Conservation (phyloP, 2,888 invertebrate species). For the Crocallis elinguaria region DNA sequence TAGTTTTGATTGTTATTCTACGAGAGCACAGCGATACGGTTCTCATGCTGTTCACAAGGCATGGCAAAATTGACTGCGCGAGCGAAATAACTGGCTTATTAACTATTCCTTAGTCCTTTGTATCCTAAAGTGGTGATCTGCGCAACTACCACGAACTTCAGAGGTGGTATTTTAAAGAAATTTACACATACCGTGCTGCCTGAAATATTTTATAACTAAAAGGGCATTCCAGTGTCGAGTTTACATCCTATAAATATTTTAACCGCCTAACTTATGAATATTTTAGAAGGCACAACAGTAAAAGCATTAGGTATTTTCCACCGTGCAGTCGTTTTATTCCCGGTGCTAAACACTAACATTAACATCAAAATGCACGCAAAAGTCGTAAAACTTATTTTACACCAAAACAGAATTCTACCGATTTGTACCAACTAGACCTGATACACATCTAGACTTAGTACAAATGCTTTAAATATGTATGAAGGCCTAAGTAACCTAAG, state of each 20-base stretch:
- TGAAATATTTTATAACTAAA: background rate
- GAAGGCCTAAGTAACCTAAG: slow-evolving; percentile 16
- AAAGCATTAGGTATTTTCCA: background rate
- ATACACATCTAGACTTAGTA: slow-evolving; percentile 12
- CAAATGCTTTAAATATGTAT: slow-evolving; percentile 19
- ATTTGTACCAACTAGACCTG: slow-evolving; percentile 7
- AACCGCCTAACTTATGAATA: slow-evolving; percentile 5
- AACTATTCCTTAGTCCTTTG: no score
- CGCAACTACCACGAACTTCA: no score
- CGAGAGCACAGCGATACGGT: no score
- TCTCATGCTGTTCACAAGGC: no score
- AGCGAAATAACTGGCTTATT: no score
- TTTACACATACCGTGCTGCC: no score
- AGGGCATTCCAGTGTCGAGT: background rate
- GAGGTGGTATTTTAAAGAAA: no score
- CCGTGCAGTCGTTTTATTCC: slow-evolving; percentile 22
- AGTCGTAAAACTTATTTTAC: slow-evolving; percentile 19
- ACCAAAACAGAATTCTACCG: slow-evolving; percentile 9
- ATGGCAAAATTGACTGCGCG: no score
- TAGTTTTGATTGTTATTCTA: no score
- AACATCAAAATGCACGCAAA: slow-evolving; percentile 17
- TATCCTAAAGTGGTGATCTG: no score
- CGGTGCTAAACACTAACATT: slow-evolving; percentile 11
- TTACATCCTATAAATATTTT: slow-evolving; percentile 8
- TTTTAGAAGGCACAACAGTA: background rate